Evolutionary conservation across 2,797 vertebrate species (phyloP), one percentile per base, ranked within the genome.

Genomic region (Hybognathus amarus): DNA sequence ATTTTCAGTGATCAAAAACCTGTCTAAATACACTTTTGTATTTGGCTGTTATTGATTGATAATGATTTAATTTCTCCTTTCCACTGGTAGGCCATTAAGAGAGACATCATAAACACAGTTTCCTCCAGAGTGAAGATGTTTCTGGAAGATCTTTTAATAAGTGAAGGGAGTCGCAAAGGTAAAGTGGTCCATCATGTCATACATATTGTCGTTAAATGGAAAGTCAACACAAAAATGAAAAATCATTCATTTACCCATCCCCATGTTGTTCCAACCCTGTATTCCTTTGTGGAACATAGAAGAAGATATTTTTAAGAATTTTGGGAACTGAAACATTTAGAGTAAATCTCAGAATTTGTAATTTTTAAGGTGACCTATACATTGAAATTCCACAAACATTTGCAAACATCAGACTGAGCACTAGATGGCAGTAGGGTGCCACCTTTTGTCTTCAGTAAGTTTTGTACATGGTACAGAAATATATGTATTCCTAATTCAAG

Each of bases 61-160:
- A 7, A 20, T 69, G 36, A 8, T 76, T 20, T 70, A 50, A 20
- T 69, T 33, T 86, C 6, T 73, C 24, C 1, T 82, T 50, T 66
- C 10, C 15, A 3, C 33, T 82, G 27, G 27, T 88, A 99, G 97
- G 94, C 96, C 88, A 89, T 99, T 87, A 99, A 97, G 88, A 96
- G 96, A 89, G 97, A 99, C 78, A 91, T 96, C 66, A 88, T 98
- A 90, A 97, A 96, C 86, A 97, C 97, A 0, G 87, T 98, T 90
- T 93, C 93, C 89, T 94, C 94, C 68, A 96, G 98, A 69, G 95
- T 96, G 93, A 95, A 97, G 91, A 96, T 98, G 92, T 89, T 97
- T 3, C 94, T 98, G 92, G 97, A 99, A 87, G 97, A 99, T 88
- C 91, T 97, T 75, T 89, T 93, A 83, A 90, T 96, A 86, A 94